phyloP scores from a whole-genome alignment of 2,113 vertebrate genomes.

The Antigone vipio region DNA sequence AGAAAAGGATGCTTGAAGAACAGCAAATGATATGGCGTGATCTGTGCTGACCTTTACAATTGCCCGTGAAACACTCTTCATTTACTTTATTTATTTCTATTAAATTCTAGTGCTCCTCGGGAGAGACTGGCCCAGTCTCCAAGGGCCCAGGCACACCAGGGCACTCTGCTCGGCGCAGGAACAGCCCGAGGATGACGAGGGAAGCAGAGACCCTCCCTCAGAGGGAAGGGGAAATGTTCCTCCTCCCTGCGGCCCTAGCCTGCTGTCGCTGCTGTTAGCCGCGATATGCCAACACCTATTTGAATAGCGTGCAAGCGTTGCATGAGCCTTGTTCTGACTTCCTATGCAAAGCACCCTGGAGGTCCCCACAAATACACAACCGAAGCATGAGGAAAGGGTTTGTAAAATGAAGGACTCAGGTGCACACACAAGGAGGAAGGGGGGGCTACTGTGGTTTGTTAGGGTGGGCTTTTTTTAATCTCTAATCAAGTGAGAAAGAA shows the following conservation, averaged over 20 bases:
- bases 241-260: not conserved
- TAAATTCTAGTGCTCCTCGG: not conserved
- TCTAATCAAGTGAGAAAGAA: not conserved
- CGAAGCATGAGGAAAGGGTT: not conserved
- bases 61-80: not conserved
- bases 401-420: not conserved
- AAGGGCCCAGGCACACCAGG: not conserved
- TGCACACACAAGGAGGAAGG: fast-evolving
- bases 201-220: not conserved
- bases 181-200: not conserved
- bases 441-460: not conserved
- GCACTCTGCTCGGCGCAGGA: not conserved
- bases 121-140: not conserved
- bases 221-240: fast-evolving
- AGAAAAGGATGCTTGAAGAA: not conserved
- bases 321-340: not conserved
- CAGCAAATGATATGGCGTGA: fast-evolving
- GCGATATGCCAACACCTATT: not conserved
- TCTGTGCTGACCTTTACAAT: not conserved
- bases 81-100: not conserved
- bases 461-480: not conserved
- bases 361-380: not conserved
- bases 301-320: fast-evolving
- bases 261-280: too few relatives aligned
- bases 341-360: fast-evolving